Conservation (phyloP, 2,797 vertebrate genomes). For the Chaunax sp. region DNA sequence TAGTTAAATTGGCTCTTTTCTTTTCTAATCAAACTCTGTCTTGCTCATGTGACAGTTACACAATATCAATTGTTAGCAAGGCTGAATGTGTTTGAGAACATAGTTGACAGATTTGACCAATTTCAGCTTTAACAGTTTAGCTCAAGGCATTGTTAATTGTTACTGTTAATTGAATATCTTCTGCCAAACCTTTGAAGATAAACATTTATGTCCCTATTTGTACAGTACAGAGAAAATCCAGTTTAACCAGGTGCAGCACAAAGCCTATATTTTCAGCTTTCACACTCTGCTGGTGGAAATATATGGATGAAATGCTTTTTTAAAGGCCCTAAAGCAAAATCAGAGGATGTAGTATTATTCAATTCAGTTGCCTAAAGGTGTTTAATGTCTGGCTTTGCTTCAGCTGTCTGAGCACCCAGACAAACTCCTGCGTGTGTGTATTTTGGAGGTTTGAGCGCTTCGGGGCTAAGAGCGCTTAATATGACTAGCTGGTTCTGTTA, state of each 20-base stretch:
- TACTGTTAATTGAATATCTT: too few relatives aligned
- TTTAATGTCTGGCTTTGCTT: slow-evolving; percentile 45
- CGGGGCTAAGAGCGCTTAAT: slow-evolving; percentile 57
- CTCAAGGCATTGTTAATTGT: too few relatives aligned
- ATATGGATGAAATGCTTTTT: neutral
- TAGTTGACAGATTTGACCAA: too few relatives aligned
- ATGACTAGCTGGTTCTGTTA: slow-evolving; percentile 47
- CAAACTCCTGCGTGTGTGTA: neutral
- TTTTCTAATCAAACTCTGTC: neutral
- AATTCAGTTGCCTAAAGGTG: slow-evolving; percentile 25
- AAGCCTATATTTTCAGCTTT: too few relatives aligned
- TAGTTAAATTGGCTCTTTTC: neutral
- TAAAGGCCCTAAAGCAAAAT: neutral
- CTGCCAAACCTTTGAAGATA: too few relatives aligned
- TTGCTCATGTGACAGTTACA: too few relatives aligned
- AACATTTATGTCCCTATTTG: too few relatives aligned
- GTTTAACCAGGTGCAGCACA: too few relatives aligned
- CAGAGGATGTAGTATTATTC: neutral
- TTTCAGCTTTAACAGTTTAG: too few relatives aligned
- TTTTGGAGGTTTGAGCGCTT: slow-evolving; percentile 13
- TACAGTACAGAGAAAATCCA: too few relatives aligned
- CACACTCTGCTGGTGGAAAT: neutral
- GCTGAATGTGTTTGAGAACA: too few relatives aligned
- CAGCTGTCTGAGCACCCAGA: slow-evolving; percentile 21
- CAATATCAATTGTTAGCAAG: too few relatives aligned